Evolutionary conservation across 92 coral and sea anemone species (phyloP), one percentile per base, ranked within the genome.

Genomic region (Siderastrea siderea): DNA sequence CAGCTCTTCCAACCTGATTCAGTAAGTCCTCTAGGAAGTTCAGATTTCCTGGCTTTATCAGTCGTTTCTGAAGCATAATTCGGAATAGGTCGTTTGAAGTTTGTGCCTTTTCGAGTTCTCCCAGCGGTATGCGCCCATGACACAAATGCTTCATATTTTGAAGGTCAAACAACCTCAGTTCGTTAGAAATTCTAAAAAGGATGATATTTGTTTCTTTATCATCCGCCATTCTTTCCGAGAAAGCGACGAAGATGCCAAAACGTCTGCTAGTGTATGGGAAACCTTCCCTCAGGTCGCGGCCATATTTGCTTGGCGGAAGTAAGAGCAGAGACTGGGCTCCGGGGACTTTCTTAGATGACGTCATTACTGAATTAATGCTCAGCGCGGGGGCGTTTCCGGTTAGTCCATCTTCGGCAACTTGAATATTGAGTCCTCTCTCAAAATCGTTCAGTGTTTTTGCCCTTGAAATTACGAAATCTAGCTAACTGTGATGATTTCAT

Each of bases 91-190:
- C 92, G 44, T 48, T 53, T 54, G 94, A 77, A 46, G 77, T 67
- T 12, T 62, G 49, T 12, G 90, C 80, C 52, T 76, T 70, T 85
- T 95, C 94, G 10, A 93, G 88, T 3, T 88, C 90, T 43, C 93
- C 93, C 16, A 84, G 65, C 1, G 91, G 92, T 54, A 95, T 89
- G 11, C 71, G 76, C 10, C 82, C 94, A 53, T 84, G 75, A 68
- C 98, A 91, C 55, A 95, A 87, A 72, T 95, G 91, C 66, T 95
- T 95, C 74, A 95, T 44, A 66, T 86, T 88, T 65, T 95, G 96
- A 72, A 95, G 71, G 77, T 95, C 98, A 1, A 16, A 61, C 17
- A 15, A 76, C 71, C 92, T 78, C 47, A 95, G 79, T 68, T 93
- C 90, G 68, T 90, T 93, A 75, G 94, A 90, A 53, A 95, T 70